These are phyloP conservation scores for Pherbina coryleti DNA, from an alignment of 2,888 invertebrate species.

Conservation along the genomic window DNA sequence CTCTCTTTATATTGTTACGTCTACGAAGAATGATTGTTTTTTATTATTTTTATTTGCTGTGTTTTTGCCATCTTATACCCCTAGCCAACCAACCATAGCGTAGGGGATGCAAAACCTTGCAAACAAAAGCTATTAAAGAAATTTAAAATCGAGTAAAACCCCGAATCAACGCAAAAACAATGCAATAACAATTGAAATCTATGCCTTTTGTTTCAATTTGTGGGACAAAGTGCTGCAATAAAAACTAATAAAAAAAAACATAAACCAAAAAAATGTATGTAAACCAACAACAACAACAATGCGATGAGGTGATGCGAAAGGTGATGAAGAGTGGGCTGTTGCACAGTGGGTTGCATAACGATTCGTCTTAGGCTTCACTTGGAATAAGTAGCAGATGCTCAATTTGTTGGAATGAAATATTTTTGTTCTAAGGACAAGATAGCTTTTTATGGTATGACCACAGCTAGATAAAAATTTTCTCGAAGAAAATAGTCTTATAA, in stretches of 20 bases:
- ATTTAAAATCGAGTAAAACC: slow-evolving; percentile 12
- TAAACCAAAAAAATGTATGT: neutral
- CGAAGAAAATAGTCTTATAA: no score
- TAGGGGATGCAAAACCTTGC: neutral
- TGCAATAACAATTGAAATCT: slow-evolving; percentile 60
- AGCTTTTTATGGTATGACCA: no score
- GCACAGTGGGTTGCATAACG: neutral
- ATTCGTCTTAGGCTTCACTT: neutral
- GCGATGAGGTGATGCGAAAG: neutral
- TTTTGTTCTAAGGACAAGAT: no score
- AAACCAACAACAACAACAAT: no score
- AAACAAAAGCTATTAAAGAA: neutral
- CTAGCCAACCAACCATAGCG: neutral
- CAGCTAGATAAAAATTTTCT: no score
- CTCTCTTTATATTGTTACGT: neutral
- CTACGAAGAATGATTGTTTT: neutral
- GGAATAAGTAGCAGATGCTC: no score
- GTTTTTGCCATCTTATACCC: neutral
- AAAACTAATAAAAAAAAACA: neutral
- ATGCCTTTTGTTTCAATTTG: slow-evolving; percentile 58
- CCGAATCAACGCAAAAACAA: slow-evolving; percentile 27
- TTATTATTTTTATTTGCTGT: neutral
- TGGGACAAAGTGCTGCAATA: neutral
- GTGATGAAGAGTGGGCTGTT: neutral
- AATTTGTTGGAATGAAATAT: no score